phyloP scores from a whole-genome alignment of 2,797 vertebrate genomes.

The Rallus crepitans region DNA sequence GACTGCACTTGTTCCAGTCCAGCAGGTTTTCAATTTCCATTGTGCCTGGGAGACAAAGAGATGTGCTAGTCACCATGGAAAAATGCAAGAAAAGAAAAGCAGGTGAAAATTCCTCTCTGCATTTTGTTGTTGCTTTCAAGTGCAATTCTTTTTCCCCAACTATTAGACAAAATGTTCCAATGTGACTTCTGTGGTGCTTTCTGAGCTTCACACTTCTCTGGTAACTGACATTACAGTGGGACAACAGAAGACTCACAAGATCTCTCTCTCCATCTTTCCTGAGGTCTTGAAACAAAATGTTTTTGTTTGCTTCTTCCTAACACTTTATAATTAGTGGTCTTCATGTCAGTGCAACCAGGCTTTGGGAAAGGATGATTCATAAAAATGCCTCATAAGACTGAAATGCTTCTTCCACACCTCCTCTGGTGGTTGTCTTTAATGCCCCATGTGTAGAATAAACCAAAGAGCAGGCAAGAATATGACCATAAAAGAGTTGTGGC shows the following conservation, averaged over 20 bases:
- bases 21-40: constrained; percentile 6
- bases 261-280: background rate
- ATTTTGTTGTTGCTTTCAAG: background rate
- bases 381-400: background rate
- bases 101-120: background rate
- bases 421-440: background rate
- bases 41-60: background rate
- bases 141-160: background rate
- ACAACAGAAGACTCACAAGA: background rate
- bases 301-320: background rate
- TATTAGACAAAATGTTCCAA: background rate
- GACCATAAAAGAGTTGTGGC: background rate
- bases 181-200: background rate
- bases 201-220: background rate
- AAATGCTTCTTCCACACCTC: background rate
- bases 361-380: background rate
- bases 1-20: background rate
- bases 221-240: background rate
- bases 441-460: background rate
- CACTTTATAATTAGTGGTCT: background rate
- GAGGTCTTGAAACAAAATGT: too few relatives aligned
- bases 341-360: background rate
- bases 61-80: background rate
- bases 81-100: background rate
- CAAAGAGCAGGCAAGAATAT: background rate